A percentile compares a stretch with the other conserved stretches of the same genome.
Conservation (phyloP, 2,113 vertebrate species). For the Calyptommatus sinebrachiatus region DNA sequence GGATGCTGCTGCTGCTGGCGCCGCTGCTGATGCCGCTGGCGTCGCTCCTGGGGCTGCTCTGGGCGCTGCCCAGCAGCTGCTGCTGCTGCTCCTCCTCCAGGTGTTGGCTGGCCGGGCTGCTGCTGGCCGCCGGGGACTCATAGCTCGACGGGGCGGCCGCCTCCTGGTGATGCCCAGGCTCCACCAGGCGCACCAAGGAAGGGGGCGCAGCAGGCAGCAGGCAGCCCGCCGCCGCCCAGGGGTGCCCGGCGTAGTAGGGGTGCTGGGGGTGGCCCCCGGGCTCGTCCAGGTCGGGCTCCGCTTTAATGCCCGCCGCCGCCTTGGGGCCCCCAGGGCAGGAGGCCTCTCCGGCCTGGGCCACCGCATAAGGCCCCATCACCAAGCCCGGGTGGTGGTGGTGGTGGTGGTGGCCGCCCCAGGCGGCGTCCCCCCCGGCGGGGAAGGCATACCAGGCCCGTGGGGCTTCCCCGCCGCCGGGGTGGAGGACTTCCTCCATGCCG, state of each 20-base stretch:
- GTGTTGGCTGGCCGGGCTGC: neutral
- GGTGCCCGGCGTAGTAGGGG: neutral
- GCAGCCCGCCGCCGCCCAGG: neutral
- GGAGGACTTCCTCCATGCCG: neutral
- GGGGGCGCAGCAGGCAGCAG: neutral
- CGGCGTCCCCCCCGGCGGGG: neutral
- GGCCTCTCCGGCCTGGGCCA: neutral
- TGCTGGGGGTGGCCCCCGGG: neutral
- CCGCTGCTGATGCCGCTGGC: neutral
- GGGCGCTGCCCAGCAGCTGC: neutral
- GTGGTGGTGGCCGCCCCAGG: neutral
- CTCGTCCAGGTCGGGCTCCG: neutral
- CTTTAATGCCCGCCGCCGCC: neutral
- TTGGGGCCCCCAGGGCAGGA: neutral
- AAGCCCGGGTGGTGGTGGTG: neutral
- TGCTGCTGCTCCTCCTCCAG: too few relatives aligned
- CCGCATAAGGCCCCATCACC: neutral
- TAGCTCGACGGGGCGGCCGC: neutral
- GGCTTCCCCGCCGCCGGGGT: neutral
- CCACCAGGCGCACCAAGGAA: neutral
- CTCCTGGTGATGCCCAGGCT: neutral
- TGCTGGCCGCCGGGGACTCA: neutral
- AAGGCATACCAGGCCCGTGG: neutral
- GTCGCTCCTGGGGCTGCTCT: neutral
- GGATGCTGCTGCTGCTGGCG: too few relatives aligned